These are phyloP conservation scores for Ageneiosus marmoratus DNA, from an alignment of 2,113 vertebrate genomes.

Conservation along the genomic window DNA sequence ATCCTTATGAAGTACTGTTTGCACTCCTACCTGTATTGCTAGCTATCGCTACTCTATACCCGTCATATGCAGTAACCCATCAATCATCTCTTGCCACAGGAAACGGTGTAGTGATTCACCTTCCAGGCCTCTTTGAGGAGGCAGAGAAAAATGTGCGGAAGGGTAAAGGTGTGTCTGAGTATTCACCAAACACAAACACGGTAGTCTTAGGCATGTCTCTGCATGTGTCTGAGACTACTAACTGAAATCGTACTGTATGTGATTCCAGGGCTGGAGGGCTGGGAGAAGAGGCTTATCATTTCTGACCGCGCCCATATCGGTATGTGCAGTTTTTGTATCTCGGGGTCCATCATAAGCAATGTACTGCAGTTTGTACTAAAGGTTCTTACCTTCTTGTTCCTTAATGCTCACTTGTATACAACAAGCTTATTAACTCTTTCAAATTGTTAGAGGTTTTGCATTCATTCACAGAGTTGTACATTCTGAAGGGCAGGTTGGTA, in stretches of 20 bases:
- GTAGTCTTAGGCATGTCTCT: background rate
- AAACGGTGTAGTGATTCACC: conserved; percentile 96
- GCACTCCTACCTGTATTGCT: background rate
- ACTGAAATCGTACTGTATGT: conserved; percentile 17
- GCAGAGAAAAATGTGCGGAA: conserved; percentile 91
- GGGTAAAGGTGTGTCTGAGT: conserved; percentile 84
- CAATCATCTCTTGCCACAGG: conserved; percentile 69
- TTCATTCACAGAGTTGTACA: background rate
- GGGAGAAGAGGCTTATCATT: conserved; percentile 94
- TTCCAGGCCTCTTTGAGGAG: conserved; percentile 97
- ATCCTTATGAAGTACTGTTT: background rate
- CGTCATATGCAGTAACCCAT: too few relatives aligned
- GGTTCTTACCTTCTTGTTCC: too few relatives aligned
- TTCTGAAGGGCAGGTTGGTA: background rate
- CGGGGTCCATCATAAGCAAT: background rate
- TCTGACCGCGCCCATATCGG: conserved; percentile 98
- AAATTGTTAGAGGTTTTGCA: background rate
- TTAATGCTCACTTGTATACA: background rate
- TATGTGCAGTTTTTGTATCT: conserved; percentile 64
- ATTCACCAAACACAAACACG: background rate
- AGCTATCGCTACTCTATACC: background rate
- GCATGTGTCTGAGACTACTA: background rate
- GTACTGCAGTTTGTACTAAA: background rate
- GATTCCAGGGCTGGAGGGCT: conserved; percentile 86
- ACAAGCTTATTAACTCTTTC: background rate